Evolutionary conservation across 37 sponge, comb jelly and placozoan genomes (phyloP).

Genomic region (Spongilla lacustris): DNA sequence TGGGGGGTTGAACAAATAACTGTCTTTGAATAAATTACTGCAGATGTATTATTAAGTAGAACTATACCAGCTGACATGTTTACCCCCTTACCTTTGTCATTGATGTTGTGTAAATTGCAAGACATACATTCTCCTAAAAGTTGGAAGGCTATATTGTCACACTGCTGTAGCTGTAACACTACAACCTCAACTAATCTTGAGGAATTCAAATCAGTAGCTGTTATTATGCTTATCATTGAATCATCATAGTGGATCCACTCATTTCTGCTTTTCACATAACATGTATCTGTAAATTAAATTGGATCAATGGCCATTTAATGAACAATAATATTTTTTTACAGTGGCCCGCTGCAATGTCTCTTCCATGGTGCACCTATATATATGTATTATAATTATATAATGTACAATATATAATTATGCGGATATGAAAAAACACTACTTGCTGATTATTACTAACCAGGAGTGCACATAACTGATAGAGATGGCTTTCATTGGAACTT

Average conservation of each 20-base stretch:
- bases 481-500: no score
- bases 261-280: not conserved
- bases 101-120: not conserved
- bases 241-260: not conserved
- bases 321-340: not conserved
- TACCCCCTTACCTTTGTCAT: not conserved
- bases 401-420: no score
- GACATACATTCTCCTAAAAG: not conserved
- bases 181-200: not conserved
- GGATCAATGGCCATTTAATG: not conserved
- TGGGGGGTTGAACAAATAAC: not conserved
- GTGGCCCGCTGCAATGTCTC: no score
- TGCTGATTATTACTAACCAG: no score
- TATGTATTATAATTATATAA: no score
- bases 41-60: not conserved
- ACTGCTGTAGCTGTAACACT: not conserved
- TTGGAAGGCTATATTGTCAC: not conserved
- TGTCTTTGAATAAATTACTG: not conserved
- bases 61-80: not conserved
- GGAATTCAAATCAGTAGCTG: not conserved
- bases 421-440: no score
- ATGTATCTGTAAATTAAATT: not conserved
- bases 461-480: no score
- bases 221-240: not conserved
- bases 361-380: no score